Evolutionary conservation across 2,113 vertebrate genomes (phyloP), one percentile per base, ranked within the genome.

Genomic region (Tyrannus savana): DNA sequence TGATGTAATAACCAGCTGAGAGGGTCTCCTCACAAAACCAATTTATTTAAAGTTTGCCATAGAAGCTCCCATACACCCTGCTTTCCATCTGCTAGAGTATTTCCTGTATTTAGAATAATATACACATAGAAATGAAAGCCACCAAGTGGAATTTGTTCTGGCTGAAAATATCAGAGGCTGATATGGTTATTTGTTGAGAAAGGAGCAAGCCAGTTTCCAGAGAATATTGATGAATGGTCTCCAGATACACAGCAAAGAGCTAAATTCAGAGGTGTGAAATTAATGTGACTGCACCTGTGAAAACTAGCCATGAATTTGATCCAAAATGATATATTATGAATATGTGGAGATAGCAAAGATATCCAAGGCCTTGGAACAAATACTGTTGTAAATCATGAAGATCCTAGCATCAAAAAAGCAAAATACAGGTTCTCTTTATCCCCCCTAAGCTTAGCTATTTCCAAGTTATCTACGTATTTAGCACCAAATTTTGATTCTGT

Each of bases 201-300:
- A 52, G 37, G 64, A 88, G 76, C 55, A 71, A 84, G 87, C 63
- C 44, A 59, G 30, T 74, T 93, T 90, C 76, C 58, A 71, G 72
- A 90, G 76, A 93, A 78, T 94, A 90, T 77, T 97, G 93, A 96
- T 93, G 68, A 94, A 93, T 86, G 68, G 64, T 94, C 80, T 84
- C 83, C 72, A 91, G 93, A 90, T 71, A 92, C 68, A 81, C 50
- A 87, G 83, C 46, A 95, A 95, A 88, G 86, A 92, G 60, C 91
- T 84, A 84, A 94, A 95, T 94, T 93, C 90, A 80, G 83, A 94
- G 72, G 86, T 96, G 80, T 92, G 93, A 96, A 94, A 93, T 94
- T 95, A 90, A 90, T 88, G 75, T 74, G 95, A 89, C 72, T 80
- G 64, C 72, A 93, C 79, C 76, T 95, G 60, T 55, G 64, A 93